Base-by-base conservation (phyloP, 2,888 invertebrate genomes). In the Altica lythri region DNA sequence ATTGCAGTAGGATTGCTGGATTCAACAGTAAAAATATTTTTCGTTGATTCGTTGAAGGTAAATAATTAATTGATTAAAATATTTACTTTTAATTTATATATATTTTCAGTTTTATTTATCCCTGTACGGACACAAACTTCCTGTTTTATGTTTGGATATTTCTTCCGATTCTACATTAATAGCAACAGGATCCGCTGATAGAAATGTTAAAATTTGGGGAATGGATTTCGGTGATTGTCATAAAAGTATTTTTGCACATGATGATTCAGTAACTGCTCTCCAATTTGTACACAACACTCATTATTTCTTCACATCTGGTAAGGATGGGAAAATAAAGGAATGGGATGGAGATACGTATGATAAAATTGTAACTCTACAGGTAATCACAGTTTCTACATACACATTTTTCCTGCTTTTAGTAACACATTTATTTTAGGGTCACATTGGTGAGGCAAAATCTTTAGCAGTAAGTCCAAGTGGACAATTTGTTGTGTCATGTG, bases 221-320 rank as follows among this genome's bases (percentile, higher is more conserved):
- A 83, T 98, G 78, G 96, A 98, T 77, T 98, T 95, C 75, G 98
- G 98, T n/a, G 96, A 99, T 75, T 97, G 96, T 67, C 97, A 95
- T 78, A 86, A 86, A 69, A 95, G 95, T 0, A 82, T 98, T 63
- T 94, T 96, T 75, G 97, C 96, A 0, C 98, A 99, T 75, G 95
- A 97, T 68, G 95, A 96, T 75, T 92, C 95, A 0, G 86, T 99
- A 6, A 95, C 93, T 54, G 85, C 89, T 22, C 74, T 98, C 22
- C 86, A 89, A 68, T 99, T 99, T 72, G 86, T 96, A 13, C 90
- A 93, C 0, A 86, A 84, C 64, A 96, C 95, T 2, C 97, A 97
- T 75, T 86, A 94, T 73, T 89, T 98, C 72, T 97, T 98, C 75
- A 90, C 94, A 0, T 88, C 89, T 14, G 92, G 95, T 0, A 95